Base-by-base conservation (phyloP, 2,113 vertebrate genomes). In the Atlantisia rogersi region DNA sequence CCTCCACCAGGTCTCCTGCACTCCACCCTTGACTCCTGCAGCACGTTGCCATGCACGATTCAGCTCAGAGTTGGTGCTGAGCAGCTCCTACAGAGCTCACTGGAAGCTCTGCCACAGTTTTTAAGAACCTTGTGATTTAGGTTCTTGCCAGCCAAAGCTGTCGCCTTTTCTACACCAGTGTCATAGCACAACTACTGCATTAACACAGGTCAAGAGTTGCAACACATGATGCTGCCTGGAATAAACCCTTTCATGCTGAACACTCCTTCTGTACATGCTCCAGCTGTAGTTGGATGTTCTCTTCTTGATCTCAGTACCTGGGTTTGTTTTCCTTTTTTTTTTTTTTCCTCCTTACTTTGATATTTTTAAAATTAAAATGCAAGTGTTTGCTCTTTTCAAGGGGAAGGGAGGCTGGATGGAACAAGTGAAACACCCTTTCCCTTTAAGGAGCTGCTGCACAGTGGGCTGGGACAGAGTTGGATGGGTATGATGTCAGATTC, bases 11-110 rank as follows among this genome's bases (percentile, higher is more conserved):
- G 6, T 53, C 35, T 62, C 40, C n/a, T 77, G 18, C 50, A 62
- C 13, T 21, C 40, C 52, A 64, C 1, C 25, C 46, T 44, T 16
- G 42, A 42, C 3, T 73, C 63, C 40, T 15, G 25, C 2, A 2
- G 37, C 53, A 18, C 8, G 1, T 3, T 18, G 70, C 42, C 71
- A 60, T 22, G 44, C 22, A 42, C 3, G 0, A 52, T 11, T 60
- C 28, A 55, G 0, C 8, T 0, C 0, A 22, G 25, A 55, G 21
- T 8, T 32, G 15, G 37, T 10, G 28, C 74, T 52, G 42, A 55
- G 17, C 62, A 29, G 15, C 77, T 81, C n/a, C 74, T 1, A 0
- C 62, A 26, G 9, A 69, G 26, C 53, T 44, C 63, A 4, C 2
- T 4, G n/a, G 50, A 62, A 80, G 56, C 24, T 22, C 80, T 29